Percentiles rank a stretch among this genome's conserved stretches.
Conservation (phyloP, 1,140 invertebrate species). For the Monomorium pharaonis region DNA sequence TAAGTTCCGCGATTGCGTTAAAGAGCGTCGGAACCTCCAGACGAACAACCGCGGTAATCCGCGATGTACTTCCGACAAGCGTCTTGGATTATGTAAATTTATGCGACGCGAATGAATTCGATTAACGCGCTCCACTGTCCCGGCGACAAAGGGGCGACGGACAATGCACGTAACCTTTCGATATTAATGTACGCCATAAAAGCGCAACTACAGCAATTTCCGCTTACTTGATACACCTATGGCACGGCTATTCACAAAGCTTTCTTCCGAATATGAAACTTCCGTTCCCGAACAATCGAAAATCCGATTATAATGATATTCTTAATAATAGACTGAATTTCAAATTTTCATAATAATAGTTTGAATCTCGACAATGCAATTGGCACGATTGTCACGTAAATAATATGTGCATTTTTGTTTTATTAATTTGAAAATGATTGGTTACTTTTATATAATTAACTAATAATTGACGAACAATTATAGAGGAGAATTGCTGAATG, state of each 20-base stretch:
- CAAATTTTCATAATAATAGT: neutral
- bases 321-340: neutral
- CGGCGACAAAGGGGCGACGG: neutral
- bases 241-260: neutral
- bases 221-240: neutral
- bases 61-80: conserved; percentile 4
- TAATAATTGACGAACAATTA: neutral
- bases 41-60: conserved; percentile 22
- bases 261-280: neutral
- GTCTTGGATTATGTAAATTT: conserved; percentile 53
- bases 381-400: neutral
- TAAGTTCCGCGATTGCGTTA: conserved; percentile 4
- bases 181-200: neutral
- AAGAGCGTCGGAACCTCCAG: neutral
- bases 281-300: neutral
- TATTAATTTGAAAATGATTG: neutral
- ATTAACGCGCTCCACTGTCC: neutral
- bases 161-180: neutral
- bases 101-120: conserved; percentile 47
- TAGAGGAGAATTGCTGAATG: too few relatives aligned
- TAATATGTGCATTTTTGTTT: neutral
- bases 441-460: neutral
- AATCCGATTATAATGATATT: neutral
- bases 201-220: neutral
- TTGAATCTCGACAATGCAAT: neutral